Conservation (phyloP, 2,888 invertebrate species). For the Euclidia mi region DNA sequence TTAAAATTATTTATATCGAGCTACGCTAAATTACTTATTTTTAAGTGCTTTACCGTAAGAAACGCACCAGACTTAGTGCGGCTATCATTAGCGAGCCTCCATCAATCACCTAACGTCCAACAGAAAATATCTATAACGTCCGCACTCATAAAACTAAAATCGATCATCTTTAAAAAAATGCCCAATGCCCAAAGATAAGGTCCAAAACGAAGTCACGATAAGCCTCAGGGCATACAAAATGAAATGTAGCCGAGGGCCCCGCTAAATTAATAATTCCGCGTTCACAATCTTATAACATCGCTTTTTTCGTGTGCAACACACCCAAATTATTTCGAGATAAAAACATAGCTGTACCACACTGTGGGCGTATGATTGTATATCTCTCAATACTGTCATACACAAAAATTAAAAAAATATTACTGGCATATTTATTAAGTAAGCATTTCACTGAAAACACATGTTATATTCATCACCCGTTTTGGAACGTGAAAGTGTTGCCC, state of each 20-base stretch:
- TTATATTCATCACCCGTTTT: slow-evolving; percentile 23
- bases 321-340: slow-evolving; percentile 61
- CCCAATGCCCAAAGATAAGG: slow-evolving; percentile 59
- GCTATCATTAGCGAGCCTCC: slow-evolving; percentile 33
- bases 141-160: slow-evolving; percentile 45
- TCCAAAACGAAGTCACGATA: slow-evolving; percentile 65
- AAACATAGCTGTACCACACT: slow-evolving; percentile 38
- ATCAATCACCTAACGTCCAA: slow-evolving; percentile 51
- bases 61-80: slow-evolving; percentile 5
- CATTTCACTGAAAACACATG: slow-evolving; percentile 25
- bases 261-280: slow-evolving; percentile 69
- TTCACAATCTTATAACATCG: slow-evolving; percentile 64
- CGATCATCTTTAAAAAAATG: slow-evolving; percentile 36
- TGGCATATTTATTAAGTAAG: slow-evolving; percentile 15
- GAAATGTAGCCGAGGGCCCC: slow-evolving; percentile 64
- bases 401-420: slow-evolving; percentile 24
- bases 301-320: slow-evolving; percentile 61
- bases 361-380: slow-evolving; percentile 64
- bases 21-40: slow-evolving; percentile 16
- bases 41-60: slow-evolving; percentile 13
- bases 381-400: slow-evolving; percentile 22
- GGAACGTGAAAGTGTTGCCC: slow-evolving; percentile 30
- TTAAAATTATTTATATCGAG: not conserved
- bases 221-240: slow-evolving; percentile 57
- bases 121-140: slow-evolving; percentile 36